phyloP scores from a whole-genome alignment of 1,140 invertebrate genomes.

The Drosophila arizonae region DNA sequence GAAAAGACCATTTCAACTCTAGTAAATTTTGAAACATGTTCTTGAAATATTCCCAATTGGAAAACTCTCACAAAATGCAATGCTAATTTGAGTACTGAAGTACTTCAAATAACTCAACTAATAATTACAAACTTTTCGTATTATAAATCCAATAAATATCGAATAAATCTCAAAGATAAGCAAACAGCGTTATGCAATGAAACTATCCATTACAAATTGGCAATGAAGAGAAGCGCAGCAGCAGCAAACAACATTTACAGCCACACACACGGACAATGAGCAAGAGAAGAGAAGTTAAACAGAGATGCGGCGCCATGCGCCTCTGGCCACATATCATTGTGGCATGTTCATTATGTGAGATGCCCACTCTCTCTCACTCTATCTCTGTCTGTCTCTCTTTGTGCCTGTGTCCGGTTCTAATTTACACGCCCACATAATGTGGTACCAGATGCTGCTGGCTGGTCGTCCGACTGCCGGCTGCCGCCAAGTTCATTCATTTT shows the following conservation, averaged over 20 bases:
- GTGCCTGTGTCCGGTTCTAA: constrained; percentile 44
- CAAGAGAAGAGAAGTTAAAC: not conserved
- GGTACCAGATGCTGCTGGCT: constrained; percentile 13
- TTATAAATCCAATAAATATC: no score
- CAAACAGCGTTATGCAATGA: no score
- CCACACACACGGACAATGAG: not conserved
- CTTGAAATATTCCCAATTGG: no score
- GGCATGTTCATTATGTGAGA: constrained; percentile 55
- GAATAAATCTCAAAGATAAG: no score
- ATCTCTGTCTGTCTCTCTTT: not conserved
- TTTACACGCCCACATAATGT: constrained; percentile 63
- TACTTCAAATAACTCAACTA: no score
- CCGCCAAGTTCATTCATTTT: constrained; percentile 68
- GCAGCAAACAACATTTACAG: not conserved
- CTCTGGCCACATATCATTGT: constrained; percentile 27
- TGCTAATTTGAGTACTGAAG: no score
- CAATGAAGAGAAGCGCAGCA: no score
- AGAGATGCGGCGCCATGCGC: constrained; percentile 17
- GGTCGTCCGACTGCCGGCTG: constrained; percentile 4
- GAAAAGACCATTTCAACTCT: no score
- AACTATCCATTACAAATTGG: no score
- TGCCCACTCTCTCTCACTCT: not conserved
- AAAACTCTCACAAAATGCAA: no score
- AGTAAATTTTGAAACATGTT: no score
- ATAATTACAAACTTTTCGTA: no score